Evolutionary conservation across 2,888 invertebrate genomes (phyloP), one percentile per base, ranked within the genome.

Genomic region (Caenorhabditis parvicauda): DNA sequence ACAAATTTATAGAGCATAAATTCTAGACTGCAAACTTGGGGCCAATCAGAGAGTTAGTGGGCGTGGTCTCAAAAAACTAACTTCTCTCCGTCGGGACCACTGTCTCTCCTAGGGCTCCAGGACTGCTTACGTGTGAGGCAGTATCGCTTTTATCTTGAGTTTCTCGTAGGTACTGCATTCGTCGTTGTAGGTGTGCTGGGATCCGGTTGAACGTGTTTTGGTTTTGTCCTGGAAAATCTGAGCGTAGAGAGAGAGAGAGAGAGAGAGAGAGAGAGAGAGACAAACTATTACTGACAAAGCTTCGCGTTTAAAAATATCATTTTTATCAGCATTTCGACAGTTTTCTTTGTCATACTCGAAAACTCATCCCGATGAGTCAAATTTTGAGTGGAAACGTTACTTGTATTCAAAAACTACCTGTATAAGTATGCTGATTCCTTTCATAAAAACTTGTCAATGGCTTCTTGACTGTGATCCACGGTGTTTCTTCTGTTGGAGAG

Each of bases 81-180:
- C 51, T 42, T 51, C 51, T 27, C 1, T 14, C 14, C 0, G 51
- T 55, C 3, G 63, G 58, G 3, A 59, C 42, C 14, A 58, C 54
- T 1, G 43, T 47, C 29, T 58, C 49, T 0, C 58, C 58, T 2
- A 59, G 21, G 0, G 63, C 63, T 24, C 63, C 63, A 17, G 63
- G 63, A 22, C 47, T 52, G 22, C 55, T 54, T 21, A 46, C n/a
- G 35, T 32, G 35, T 9, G 9, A 12, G 9, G n/a, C 9, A 32
- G 9, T 32, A n/a, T 32, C 35, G 35, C 35, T n/a, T 32, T n/a
- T n/a, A n/a, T 9, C 9, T n/a, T n/a, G 35, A 32, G n/a, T 32
- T 32, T 32, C 9, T 12, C 9, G 9, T 32, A 9, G 35, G n/a
- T 12, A 32, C 35, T 9, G 35, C 9, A 32, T 9, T 32, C n/a